phyloP scores from a whole-genome alignment of 2,113 vertebrate species.

The Sula dactylatra region DNA sequence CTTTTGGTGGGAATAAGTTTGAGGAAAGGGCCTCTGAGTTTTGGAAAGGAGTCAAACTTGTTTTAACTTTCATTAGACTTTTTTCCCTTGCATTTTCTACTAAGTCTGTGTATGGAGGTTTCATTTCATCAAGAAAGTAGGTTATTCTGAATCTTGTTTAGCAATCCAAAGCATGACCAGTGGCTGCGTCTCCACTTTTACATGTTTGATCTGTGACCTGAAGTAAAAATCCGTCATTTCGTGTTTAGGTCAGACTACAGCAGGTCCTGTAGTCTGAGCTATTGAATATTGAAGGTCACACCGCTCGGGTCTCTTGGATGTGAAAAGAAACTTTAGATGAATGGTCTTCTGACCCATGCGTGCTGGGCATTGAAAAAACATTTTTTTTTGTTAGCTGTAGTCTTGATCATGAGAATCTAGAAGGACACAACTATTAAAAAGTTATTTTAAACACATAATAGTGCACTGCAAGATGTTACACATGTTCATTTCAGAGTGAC shows the following conservation, averaged over 20 bases:
- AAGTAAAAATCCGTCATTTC: neutral
- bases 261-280: neutral
- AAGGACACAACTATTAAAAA: neutral
- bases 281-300: neutral
- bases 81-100: neutral
- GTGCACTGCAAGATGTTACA: neutral
- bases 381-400: neutral
- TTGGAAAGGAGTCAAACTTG: neutral
- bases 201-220: neutral
- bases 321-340: neutral
- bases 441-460: neutral
- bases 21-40: neutral
- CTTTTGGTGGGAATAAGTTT: neutral
- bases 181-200: neutral
- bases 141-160: neutral
- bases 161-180: neutral
- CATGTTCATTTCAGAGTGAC: neutral
- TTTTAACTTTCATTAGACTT: neutral
- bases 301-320: neutral
- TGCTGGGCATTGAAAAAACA: neutral
- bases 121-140: neutral
- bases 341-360: neutral
- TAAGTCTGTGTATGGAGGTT: neutral
- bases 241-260: too few species aligned
- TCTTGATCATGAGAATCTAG: neutral